Base-by-base conservation (phyloP, 2,888 invertebrate species). In the Aporophyla nigra region DNA sequence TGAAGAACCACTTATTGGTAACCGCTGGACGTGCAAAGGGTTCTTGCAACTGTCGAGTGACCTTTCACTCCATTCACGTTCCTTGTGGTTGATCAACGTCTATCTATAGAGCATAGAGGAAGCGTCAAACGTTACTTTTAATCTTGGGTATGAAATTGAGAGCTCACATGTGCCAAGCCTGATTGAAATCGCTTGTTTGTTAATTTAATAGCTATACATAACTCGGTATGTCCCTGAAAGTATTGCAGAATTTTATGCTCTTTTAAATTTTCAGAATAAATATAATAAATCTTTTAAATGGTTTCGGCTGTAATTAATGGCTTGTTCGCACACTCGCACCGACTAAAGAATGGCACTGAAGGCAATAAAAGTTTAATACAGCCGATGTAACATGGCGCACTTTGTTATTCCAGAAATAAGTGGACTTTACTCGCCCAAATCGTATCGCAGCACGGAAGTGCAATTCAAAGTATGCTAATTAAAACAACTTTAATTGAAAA, bases 211-310 rank as follows among this genome's bases (percentile, higher is more conserved):
- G 87, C 82, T 83, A 87, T 85, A 87, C 84, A 83, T 88, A 82
- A 87, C 83, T 88, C 82, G 73, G 74, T 63, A 63, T 84, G 87
- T 85, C 87, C 88, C 86, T 85, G 77, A 82, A 83, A 66, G 89
- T 89, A 91, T 88, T 88, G 89, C 88, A 88, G 85, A 88, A 89
- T 90, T 90, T 88, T 87, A 88, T 90, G 89, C 87, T 87, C 82
- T 88, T 91, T 91, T 91, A 90, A 88, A 90, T 90, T 93, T 94
- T 92, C 91, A 83, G 92, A 91, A 94, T 94, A 93, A 93, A 94
- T 92, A 91, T 92, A 91, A 95, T 95, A 94, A 95, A 95, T 95
- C 95, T 94, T 91, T 91, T 93, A 93, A 95, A 95, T 93, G 94
- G 93, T 94, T 94, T 93, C 90, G 91, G 91, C 78, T 86, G 94